Base-by-base conservation (phyloP, 2,797 vertebrate species). In the Anguilla obscura region DNA sequence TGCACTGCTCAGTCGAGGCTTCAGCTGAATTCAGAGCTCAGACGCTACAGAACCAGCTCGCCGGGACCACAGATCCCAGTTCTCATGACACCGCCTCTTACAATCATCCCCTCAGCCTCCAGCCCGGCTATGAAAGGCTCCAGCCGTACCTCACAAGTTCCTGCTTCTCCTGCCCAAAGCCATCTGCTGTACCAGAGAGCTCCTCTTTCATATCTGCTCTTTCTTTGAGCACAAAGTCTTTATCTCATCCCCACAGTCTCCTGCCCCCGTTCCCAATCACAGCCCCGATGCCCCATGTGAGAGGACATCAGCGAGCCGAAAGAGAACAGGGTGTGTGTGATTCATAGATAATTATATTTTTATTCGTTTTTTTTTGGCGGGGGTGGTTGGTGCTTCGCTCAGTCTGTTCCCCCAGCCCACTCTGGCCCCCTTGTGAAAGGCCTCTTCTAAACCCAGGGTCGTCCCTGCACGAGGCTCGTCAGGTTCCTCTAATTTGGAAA, bases 371-470 rank as follows among this genome's bases (percentile, higher is more conserved):
- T 71, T 33, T 10, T 5, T 33, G 27, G 71, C 1, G 30, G 12
- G 16, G 1, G 40, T 45, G 30, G 18, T 58, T 58, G 18, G 40
- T 45, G 40, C 56, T 58, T 14, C 14, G 12, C 56, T 58, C 36
- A 18, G 21, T 45, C 76, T 48, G 33, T 40, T 21, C 5, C 76
- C 18, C 1, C 8, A 4, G 33, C 40, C 18, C 76, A 18, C 27
- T 76, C 30, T 16, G 2, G 3, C 71, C 21, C 33, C 14, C 52
- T 0, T 36, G 69, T 50, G 36, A 56, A 85, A 74, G n/a, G 8
- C 4, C 56, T 69, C 30, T 63, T 88, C 89, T 89, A 84, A 88
- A 85, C 85, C 86, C 33, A 74, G 66, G 4, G 21, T 9, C 27
- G 87, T 33, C 71, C 52, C 50, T 12, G 45, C 63, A 80, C 63